A percentile compares a stretch with the other conserved stretches of the same genome.
These are phyloP conservation scores for Tonatia bakeri DNA, from an alignment of 2,113 vertebrate species.

Conservation along the genomic window DNA sequence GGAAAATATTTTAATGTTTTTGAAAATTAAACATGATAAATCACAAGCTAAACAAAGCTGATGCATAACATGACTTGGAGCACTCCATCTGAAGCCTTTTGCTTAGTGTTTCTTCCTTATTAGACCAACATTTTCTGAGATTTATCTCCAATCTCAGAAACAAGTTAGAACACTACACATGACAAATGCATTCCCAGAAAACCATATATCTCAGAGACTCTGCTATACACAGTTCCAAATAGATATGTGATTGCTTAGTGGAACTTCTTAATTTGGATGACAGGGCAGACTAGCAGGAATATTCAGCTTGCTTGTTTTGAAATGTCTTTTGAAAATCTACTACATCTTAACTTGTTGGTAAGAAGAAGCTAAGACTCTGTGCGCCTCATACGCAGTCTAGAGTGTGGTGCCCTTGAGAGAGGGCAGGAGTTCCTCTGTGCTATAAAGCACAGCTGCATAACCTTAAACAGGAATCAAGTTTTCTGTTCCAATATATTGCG, in stretches of 20 bases:
- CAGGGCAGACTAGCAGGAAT: neutral
- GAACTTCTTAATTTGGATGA: conserved; percentile 46
- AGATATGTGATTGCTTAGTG: conserved; percentile 52
- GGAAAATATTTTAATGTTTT: conserved; percentile 72
- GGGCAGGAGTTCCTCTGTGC: neutral
- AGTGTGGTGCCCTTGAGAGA: neutral
- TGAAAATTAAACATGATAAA: conserved; percentile 72
- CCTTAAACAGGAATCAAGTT: neutral
- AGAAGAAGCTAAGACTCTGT: neutral
- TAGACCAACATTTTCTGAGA: conserved; percentile 55
- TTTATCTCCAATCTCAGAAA: conserved; percentile 62
- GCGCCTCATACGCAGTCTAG: neutral
- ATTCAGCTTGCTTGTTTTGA: neutral
- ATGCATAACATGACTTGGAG: conserved; percentile 48
- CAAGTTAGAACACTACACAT: conserved; percentile 42
- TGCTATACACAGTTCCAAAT: neutral
- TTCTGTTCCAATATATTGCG: neutral
- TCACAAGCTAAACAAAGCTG: conserved; percentile 66
- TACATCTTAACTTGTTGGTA: neutral
- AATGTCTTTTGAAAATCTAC: neutral
- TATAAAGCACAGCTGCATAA: neutral
- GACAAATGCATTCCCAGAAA: conserved; percentile 58
- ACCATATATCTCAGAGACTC: conserved; percentile 48
- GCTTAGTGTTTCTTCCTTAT: conserved; percentile 64
- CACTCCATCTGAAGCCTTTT: conserved; percentile 24